Percentiles rank a stretch among this genome's conserved stretches.
Evolutionary conservation across 2,888 invertebrate genomes (phyloP).

Genomic region (Maniola hyperantus): DNA sequence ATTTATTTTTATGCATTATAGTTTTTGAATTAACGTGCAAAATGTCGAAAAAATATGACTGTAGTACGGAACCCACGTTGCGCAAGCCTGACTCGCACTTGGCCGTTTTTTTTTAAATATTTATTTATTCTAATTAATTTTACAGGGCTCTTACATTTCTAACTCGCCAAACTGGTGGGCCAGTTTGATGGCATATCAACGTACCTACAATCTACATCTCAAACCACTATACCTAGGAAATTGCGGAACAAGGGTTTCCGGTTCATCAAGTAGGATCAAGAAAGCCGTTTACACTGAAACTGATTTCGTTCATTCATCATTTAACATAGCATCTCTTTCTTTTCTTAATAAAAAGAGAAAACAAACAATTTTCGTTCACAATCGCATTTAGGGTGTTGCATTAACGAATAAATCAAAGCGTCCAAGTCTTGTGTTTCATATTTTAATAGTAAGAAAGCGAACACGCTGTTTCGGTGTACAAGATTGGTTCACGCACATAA

Average conservation of each 20-base stretch:
- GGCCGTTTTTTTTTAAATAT: too few relatives aligned
- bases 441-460: conserved; percentile 16
- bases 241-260: too few relatives aligned
- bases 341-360: conserved; percentile 1
- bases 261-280: neutral
- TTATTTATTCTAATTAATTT: too few relatives aligned
- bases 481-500: conserved; percentile 24
- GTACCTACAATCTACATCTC: too few relatives aligned
- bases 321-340: neutral
- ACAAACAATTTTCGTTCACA: neutral
- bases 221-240: neutral
- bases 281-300: neutral
- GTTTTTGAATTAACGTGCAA: too few relatives aligned
- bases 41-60: too few relatives aligned
- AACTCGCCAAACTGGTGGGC: too few relatives aligned
- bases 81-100: too few relatives aligned
- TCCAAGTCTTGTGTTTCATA: neutral
- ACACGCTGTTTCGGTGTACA: conserved; percentile 19
- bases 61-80: too few relatives aligned
- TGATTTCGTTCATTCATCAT: conserved; percentile 1
- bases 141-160: too few relatives aligned
- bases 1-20: too few relatives aligned
- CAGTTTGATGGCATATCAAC: too few relatives aligned
- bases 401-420: conserved; percentile 17
- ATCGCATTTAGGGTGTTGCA: conserved; percentile 8